Evolutionary conservation across 2,113 vertebrate genomes (phyloP).

Genomic region (Rhizomys pruinosus): DNA sequence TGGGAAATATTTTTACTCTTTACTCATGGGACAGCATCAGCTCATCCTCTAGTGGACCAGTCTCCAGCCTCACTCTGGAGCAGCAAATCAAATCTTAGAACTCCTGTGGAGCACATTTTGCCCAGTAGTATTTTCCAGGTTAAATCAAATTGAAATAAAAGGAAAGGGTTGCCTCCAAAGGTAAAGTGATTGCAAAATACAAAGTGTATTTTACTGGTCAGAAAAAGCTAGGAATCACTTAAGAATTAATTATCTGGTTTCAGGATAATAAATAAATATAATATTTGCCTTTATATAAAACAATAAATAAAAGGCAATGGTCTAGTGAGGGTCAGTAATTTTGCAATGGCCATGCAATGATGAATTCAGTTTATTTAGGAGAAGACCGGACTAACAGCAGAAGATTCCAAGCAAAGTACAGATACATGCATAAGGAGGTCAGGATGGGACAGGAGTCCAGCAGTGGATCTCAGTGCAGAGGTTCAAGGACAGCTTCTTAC

Average conservation of each 20-base stretch:
- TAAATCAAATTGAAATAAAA: conserved; percentile 24
- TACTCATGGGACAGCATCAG: not conserved
- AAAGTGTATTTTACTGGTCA: not conserved
- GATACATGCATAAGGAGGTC: not conserved
- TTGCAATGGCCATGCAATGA: not conserved
- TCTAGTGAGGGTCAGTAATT: not conserved
- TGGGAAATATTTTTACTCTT: not conserved
- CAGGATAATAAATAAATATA: not conserved
- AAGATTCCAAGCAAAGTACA: not conserved
- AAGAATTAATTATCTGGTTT: not conserved
- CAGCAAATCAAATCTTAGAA: not conserved
- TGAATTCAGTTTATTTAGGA: not conserved
- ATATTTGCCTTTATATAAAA: not conserved
- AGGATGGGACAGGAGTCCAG: not conserved
- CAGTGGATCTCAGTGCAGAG: not conserved
- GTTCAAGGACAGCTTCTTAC: not conserved
- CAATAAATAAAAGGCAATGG: not conserved
- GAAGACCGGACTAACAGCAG: not conserved
- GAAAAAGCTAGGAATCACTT: not conserved
- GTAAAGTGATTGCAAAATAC: not conserved
- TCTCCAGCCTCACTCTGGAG: not conserved
- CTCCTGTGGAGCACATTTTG: not conserved
- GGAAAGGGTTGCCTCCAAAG: not conserved
- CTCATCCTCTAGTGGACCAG: not conserved
- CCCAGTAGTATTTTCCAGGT: not conserved